A percentile compares a stretch with the other conserved stretches of the same genome.
phyloP scores from a whole-genome alignment of 1,140 invertebrate species.

The Zeugodacus cucurbitae region DNA sequence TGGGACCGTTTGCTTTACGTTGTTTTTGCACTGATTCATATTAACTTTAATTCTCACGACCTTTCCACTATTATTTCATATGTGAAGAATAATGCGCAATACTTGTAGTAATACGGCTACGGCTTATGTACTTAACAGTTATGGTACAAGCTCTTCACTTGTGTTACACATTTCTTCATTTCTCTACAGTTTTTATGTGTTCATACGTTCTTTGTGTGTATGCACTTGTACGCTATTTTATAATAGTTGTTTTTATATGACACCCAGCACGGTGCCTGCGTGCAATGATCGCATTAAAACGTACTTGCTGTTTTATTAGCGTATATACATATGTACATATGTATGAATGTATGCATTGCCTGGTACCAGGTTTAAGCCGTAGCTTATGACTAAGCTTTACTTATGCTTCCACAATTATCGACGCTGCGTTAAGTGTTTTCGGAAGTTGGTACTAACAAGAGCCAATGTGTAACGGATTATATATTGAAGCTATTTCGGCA shows the following conservation, averaged over 20 bases:
- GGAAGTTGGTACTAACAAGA: neutral
- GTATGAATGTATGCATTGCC: neutral
- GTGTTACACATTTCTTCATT: neutral
- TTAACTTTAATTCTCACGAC: slow-evolving; percentile 1
- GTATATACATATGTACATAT: neutral
- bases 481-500: neutral
- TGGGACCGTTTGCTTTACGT: neutral
- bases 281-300: slow-evolving; percentile 28
- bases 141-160: neutral
- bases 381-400: neutral
- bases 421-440: neutral
- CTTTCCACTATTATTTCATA: neutral
- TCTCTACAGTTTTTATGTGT: neutral
- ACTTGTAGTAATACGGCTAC: neutral
- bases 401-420: neutral
- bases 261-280: neutral
- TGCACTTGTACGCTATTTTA: neutral
- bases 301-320: neutral
- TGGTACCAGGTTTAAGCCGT: neutral
- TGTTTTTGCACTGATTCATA: neutral
- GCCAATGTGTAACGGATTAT: no score
- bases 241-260: neutral
- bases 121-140: neutral
- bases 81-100: neutral
- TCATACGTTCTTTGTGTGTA: neutral